phyloP scores from a whole-genome alignment of 2,888 invertebrate species.

The Tyria jacobaeae region DNA sequence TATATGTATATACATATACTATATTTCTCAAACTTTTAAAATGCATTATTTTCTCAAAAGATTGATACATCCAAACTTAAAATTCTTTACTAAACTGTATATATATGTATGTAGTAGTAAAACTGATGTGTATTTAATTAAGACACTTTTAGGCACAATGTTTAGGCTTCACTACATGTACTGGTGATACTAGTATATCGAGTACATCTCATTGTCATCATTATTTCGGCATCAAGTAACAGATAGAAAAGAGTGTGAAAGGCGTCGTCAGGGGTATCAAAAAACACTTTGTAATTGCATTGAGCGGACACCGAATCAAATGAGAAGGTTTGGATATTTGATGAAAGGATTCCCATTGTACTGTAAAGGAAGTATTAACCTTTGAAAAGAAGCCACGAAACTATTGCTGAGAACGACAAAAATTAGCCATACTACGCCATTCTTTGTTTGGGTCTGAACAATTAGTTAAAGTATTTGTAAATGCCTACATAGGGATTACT shows the following conservation, averaged over 20 bases:
- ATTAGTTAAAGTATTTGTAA: constrained; percentile 24
- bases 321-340: constrained; percentile 56
- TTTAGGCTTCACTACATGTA: not conserved
- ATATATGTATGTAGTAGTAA: too few relatives aligned
- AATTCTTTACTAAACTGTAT: too few relatives aligned
- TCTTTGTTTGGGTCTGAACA: constrained; percentile 39
- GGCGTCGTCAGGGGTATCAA: constrained; percentile 28
- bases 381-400: constrained; percentile 35
- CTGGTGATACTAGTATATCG: too few relatives aligned
- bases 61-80: too few relatives aligned
- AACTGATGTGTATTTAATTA: too few relatives aligned
- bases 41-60: too few relatives aligned
- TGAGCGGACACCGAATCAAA: constrained; percentile 42
- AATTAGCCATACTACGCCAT: constrained; percentile 41
- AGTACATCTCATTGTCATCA: constrained; percentile 6
- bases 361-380: constrained; percentile 46
- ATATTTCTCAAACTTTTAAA: too few relatives aligned
- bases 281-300: constrained; percentile 36
- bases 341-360: constrained; percentile 63
- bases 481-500: constrained; percentile 16
- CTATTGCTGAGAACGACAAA: constrained; percentile 25
- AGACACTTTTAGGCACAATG: constrained; percentile 1
- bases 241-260: constrained; percentile 29
- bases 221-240: constrained; percentile 7
- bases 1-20: too few relatives aligned